These are phyloP conservation scores for Drosophila quadrilineata DNA, from an alignment of 1,140 invertebrate genomes.

Conservation along the genomic window DNA sequence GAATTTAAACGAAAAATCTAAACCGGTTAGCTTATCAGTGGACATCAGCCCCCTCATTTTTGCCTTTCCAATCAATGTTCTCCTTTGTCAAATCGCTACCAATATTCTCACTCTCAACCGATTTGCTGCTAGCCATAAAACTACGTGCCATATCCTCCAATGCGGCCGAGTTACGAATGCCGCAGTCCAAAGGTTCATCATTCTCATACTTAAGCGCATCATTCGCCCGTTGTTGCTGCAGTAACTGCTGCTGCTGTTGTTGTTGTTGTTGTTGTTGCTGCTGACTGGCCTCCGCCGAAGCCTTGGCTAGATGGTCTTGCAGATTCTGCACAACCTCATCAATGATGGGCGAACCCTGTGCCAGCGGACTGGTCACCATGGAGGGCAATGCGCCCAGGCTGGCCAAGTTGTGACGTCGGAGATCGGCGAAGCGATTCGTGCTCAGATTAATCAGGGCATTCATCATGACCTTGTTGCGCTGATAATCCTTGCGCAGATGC, in stretches of 20 bases:
- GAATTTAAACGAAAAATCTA: constrained; percentile 1
- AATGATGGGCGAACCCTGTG: constrained; percentile 46
- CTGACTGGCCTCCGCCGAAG: constrained; percentile 55
- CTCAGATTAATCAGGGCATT: constrained; percentile 74
- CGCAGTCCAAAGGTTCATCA: constrained; percentile 66
- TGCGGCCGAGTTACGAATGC: constrained; percentile 46
- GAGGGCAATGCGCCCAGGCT: constrained; percentile 27
- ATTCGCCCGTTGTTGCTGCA: constrained; percentile 36
- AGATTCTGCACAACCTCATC: constrained; percentile 68
- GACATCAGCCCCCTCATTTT: constrained; percentile 48
- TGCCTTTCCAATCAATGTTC: constrained; percentile 57
- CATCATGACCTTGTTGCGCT: constrained; percentile 81
- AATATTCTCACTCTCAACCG: constrained; percentile 31
- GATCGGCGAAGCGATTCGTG: constrained; percentile 43
- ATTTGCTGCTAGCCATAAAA: constrained; percentile 51
- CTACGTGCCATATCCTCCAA: constrained; percentile 60
- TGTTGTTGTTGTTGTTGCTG: constrained; percentile 34
- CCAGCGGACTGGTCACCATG: constrained; percentile 43
- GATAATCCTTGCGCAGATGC: constrained; percentile 80
- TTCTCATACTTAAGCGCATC: constrained; percentile 47
- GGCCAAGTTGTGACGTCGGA: constrained; percentile 52
- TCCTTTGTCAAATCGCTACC: constrained; percentile 55
- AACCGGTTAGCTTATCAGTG: constrained; percentile 34
- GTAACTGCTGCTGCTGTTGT: constrained; percentile 30
- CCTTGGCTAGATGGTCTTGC: constrained; percentile 67